Evolutionary conservation across 2,888 invertebrate genomes (phyloP).

Genomic region (Leptopilina syphax): DNA sequence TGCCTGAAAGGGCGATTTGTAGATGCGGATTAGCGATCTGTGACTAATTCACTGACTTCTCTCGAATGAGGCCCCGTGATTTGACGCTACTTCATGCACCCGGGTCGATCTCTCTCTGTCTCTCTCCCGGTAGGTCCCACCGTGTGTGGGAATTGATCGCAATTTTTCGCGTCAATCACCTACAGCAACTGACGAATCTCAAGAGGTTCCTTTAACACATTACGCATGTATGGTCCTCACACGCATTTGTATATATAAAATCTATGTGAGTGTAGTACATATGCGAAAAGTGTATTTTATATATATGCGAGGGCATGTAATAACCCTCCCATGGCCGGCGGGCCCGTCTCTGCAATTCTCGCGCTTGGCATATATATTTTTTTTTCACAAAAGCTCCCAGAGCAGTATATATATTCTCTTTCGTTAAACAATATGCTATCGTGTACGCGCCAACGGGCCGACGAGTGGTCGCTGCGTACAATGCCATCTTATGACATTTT

Average conservation of each 20-base stretch:
- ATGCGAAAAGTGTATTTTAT: neutral
- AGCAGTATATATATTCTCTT: constrained; percentile 45
- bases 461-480: constrained; percentile 67
- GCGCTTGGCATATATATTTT: constrained; percentile 26
- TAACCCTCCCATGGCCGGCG: constrained; percentile 55
- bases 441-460: constrained; percentile 72
- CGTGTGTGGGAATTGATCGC: constrained; percentile 69
- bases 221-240: neutral
- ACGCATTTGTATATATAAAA: too few relatives aligned
- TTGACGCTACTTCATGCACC: neutral
- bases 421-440: constrained; percentile 73
- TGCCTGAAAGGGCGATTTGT: neutral
- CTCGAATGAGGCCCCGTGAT: constrained; percentile 29
- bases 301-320: constrained; percentile 50
- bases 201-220: constrained; percentile 19
- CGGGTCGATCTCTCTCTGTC: constrained; percentile 45
- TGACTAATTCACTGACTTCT: constrained; percentile 34
- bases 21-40: constrained; percentile 19
- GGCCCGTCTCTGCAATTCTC: constrained; percentile 49
- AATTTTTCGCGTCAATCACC: constrained; percentile 42
- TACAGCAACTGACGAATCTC: constrained; percentile 1
- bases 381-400: constrained; percentile 36
- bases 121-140: constrained; percentile 65
- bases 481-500: constrained; percentile 73
- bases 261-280: neutral